Conservation (phyloP, 2,888 invertebrate genomes). For the Dicyrtoma fusca region DNA sequence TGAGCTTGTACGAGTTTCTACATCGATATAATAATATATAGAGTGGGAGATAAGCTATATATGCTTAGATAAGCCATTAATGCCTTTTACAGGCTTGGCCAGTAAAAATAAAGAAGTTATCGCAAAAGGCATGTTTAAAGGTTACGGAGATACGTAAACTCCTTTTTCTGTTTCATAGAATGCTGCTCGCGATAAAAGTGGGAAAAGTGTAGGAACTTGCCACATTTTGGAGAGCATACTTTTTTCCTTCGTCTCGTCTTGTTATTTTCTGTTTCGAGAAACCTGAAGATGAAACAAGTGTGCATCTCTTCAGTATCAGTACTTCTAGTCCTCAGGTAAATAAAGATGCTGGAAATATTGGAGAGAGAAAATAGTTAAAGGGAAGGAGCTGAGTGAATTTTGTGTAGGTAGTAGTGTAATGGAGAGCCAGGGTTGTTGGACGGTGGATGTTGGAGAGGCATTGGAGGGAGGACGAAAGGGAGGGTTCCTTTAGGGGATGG, state of each 20-base stretch:
- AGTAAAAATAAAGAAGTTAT: no score
- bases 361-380: not conserved
- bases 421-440: not conserved
- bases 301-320: not conserved
- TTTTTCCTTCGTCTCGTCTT: not conserved
- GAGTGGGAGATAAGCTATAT: no score
- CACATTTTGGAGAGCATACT: no score
- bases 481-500: conserved; percentile 2
- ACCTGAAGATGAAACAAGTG: not conserved
- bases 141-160: no score
- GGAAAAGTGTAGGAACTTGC: no score
- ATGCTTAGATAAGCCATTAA: no score
- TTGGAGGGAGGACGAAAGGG: not conserved
- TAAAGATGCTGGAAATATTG: not conserved
- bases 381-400: not conserved
- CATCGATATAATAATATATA: no score
- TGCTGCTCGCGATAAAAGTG: no score
- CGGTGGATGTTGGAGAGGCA: not conserved
- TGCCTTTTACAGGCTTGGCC: no score
- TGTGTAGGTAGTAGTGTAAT: not conserved
- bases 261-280: not conserved
- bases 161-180: no score
- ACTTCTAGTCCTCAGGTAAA: not conserved
- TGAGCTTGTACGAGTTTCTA: no score
- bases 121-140: no score